Evolutionary conservation across 2,888 invertebrate species (phyloP).

Genomic region (Eupithecia vulgata): DNA sequence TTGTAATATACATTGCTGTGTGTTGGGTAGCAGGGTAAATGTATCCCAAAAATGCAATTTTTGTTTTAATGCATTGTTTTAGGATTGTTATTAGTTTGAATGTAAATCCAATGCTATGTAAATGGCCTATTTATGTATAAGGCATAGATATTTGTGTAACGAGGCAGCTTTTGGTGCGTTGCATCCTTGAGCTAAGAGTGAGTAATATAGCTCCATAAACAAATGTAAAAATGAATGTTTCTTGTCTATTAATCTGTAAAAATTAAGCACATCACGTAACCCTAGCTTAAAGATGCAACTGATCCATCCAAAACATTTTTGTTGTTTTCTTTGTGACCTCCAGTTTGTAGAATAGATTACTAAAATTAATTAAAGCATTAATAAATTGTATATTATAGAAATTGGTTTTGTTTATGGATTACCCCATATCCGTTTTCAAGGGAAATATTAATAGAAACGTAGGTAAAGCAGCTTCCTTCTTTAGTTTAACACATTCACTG

Average conservation of each 20-base stretch:
- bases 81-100: slow-evolving; percentile 23
- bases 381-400: slow-evolving; percentile 56
- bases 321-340: slow-evolving; percentile 53
- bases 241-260: background rate
- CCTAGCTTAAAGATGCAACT: slow-evolving; percentile 19
- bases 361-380: slow-evolving; percentile 66
- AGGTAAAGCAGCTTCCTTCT: background rate
- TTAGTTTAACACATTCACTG: too few species aligned
- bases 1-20: slow-evolving; percentile 7
- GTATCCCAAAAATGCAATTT: slow-evolving; percentile 22
- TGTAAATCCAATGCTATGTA: slow-evolving; percentile 34
- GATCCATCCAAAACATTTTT: slow-evolving; percentile 9
- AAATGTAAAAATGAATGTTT: background rate
- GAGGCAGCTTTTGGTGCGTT: slow-evolving; percentile 29
- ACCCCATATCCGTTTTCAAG: too few species aligned
- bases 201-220: background rate
- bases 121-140: slow-evolving; percentile 27
- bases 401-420: slow-evolving; percentile 48
- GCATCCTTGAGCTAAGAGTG: slow-evolving; percentile 13
- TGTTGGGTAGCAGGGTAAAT: slow-evolving; percentile 22
- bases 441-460: background rate
- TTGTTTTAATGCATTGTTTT: slow-evolving; percentile 1
- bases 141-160: slow-evolving; percentile 11
- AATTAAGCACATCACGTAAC: background rate
- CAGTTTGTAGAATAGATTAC: slow-evolving; percentile 61